phyloP scores from a whole-genome alignment of 2,113 vertebrate genomes.

The Sphyrna mokarran region DNA sequence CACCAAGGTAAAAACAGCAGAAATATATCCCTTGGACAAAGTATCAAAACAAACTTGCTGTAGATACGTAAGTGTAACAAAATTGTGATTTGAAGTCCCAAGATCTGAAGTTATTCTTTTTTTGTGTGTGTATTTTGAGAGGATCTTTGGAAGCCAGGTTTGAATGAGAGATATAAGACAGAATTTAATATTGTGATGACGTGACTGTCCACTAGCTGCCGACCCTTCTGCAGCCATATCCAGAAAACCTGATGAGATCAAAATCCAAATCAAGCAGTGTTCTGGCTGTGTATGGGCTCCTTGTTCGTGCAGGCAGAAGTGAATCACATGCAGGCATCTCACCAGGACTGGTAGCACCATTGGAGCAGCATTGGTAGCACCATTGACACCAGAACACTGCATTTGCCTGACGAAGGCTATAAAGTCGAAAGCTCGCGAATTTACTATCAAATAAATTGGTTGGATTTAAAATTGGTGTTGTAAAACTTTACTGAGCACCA shows the following conservation, averaged over 20 bases:
- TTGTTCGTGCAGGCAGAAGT: background rate
- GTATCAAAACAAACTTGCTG: background rate
- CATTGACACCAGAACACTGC: too few species aligned
- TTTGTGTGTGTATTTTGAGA: background rate
- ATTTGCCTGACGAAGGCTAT: too few species aligned
- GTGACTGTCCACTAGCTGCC: background rate
- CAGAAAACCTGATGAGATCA: background rate
- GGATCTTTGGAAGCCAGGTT: background rate
- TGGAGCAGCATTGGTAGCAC: too few species aligned
- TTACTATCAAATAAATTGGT: too few species aligned
- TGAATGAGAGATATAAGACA: background rate
- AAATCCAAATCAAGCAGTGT: background rate
- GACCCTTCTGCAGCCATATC: background rate
- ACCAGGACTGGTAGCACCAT: background rate
- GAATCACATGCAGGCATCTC: background rate
- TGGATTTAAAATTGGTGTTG: too few species aligned
- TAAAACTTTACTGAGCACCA: too few species aligned
- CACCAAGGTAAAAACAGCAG: background rate
- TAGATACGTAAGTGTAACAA: background rate
- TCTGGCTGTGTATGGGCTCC: background rate
- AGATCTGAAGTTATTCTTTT: background rate
- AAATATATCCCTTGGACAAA: background rate
- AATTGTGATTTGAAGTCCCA: background rate
- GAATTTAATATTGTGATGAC: background rate
- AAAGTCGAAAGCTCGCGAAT: too few species aligned